Conservation (phyloP, 2,888 invertebrate genomes). For the Cerceris ruficornis region DNA sequence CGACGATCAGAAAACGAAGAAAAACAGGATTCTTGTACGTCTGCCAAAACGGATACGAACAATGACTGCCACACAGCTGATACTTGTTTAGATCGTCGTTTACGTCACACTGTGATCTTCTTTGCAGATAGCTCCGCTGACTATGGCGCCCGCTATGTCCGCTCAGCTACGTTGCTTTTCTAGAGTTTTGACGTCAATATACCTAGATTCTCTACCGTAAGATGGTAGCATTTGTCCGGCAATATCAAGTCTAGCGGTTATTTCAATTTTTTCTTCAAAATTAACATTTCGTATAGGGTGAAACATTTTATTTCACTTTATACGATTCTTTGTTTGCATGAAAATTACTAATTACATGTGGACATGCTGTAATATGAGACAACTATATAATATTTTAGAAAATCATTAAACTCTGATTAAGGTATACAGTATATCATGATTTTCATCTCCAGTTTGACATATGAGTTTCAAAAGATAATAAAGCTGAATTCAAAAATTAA, state of each 20-base stretch:
- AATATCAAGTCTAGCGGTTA: slow-evolving; percentile 8
- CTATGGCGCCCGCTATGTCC: slow-evolving; percentile 62
- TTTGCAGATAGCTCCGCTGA: slow-evolving; percentile 69
- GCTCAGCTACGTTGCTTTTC: slow-evolving; percentile 47
- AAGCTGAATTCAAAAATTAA: no score
- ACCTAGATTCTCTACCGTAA: slow-evolving; percentile 16
- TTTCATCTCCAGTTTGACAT: no score
- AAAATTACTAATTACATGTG: no score
- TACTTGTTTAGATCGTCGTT: slow-evolving; percentile 81
- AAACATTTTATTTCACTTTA: no score
- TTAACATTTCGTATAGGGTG: neutral
- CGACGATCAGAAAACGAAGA: slow-evolving; percentile 60
- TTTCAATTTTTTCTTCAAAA: slow-evolving; percentile 15
- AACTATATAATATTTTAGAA: no score
- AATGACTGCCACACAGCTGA: slow-evolving; percentile 81
- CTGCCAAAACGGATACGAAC: slow-evolving; percentile 76
- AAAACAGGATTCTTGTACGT: slow-evolving; percentile 70
- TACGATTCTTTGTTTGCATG: no score
- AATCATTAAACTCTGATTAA: no score
- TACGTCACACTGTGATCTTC: slow-evolving; percentile 77
- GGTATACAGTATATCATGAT: no score
- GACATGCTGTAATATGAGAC: no score
- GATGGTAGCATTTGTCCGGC: slow-evolving; percentile 39
- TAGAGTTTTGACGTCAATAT: slow-evolving; percentile 19
- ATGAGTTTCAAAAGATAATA: no score